A percentile compares a stretch with the other conserved stretches of the same genome.
phyloP scores from a whole-genome alignment of 2,113 vertebrate genomes.

The Orcinus orca region DNA sequence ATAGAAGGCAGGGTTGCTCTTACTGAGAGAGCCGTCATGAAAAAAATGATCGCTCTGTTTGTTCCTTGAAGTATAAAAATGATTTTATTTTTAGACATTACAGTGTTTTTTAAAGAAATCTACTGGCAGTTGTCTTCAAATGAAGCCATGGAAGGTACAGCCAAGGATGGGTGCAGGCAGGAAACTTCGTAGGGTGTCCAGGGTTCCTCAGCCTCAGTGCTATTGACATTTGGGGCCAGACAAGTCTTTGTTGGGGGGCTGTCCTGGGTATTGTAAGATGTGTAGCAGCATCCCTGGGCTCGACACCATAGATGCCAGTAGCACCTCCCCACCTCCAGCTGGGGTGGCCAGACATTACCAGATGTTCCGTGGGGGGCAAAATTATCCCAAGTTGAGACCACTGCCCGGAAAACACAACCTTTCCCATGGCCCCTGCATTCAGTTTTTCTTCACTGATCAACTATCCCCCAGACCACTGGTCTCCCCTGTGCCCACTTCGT shows the following conservation, averaged over 20 bases:
- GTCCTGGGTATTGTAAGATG: not conserved
- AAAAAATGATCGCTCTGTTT: slow-evolving; percentile 51
- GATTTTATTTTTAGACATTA: slow-evolving; percentile 56
- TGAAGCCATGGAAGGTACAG: not conserved
- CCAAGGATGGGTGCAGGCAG: not conserved
- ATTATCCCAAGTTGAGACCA: not conserved
- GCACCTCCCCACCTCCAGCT: not conserved
- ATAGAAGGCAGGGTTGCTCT: not conserved
- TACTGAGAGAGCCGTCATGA: not conserved
- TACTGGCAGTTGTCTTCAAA: slow-evolving; percentile 58
- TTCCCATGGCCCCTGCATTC: not conserved
- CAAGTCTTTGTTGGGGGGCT: not conserved
- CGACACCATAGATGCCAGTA: not conserved
- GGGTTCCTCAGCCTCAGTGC: not conserved
- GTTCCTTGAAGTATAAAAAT: slow-evolving; percentile 69
- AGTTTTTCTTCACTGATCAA: not conserved
- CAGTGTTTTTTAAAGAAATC: not conserved
- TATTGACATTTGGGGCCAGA: not conserved
- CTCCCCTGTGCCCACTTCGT: not conserved
- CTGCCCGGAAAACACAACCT: not conserved
- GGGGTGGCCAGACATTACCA: accelerated
- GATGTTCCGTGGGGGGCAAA: accelerated
- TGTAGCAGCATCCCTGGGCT: not conserved
- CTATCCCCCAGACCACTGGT: too few species aligned
- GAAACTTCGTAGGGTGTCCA: not conserved